These are phyloP conservation scores for Amblyornis subalaris DNA, from an alignment of 2,113 vertebrate genomes.

Conservation along the genomic window DNA sequence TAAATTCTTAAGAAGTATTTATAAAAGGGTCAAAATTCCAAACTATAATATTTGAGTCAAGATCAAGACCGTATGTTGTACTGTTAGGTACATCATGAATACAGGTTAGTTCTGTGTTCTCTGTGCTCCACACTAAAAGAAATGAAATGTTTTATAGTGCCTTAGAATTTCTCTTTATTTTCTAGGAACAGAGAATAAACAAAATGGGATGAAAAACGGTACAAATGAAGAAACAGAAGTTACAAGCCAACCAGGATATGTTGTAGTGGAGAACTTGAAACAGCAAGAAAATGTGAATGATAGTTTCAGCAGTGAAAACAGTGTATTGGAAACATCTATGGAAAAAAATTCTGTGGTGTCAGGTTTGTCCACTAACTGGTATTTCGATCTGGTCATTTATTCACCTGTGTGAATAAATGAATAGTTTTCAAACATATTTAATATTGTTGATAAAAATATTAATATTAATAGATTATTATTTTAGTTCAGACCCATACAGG, in stretches of 20 bases:
- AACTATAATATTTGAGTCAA: neutral
- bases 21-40: neutral
- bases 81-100: neutral
- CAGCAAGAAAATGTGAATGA: neutral
- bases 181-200: conserved; percentile 14
- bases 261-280: neutral
- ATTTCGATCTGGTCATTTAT: neutral
- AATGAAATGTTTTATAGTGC: neutral
- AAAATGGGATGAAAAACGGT: neutral
- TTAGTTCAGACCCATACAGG: neutral
- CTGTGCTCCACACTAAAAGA: neutral
- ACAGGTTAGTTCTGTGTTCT: neutral
- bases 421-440: neutral
- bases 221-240: neutral
- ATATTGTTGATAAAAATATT: neutral
- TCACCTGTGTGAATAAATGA: neutral
- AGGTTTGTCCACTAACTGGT: conserved; percentile 37
- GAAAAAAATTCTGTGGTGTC: conserved; percentile 22
- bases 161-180: neutral
- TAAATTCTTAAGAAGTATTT: neutral
- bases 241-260: neutral
- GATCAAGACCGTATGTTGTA: neutral
- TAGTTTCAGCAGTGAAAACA: neutral
- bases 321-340: conserved; percentile 11
- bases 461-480: neutral